Conservation (phyloP, 2,797 vertebrate genomes). For the Vespertilio murinus region DNA sequence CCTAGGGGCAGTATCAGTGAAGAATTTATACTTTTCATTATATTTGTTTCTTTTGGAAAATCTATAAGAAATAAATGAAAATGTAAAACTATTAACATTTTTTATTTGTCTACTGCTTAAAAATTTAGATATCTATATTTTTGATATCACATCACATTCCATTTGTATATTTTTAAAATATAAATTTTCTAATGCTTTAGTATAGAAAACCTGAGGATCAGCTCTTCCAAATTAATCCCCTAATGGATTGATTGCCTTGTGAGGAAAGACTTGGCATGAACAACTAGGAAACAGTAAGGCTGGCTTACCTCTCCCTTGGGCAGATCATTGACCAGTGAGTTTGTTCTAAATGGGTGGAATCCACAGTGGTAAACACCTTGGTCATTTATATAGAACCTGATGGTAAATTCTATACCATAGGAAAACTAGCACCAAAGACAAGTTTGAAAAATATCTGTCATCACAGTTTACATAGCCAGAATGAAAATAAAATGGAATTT, state of each 20-base stretch:
- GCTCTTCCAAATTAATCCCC: neutral
- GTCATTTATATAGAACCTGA: neutral
- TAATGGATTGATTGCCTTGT: neutral
- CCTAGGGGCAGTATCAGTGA: no score
- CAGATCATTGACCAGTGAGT: neutral
- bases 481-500: neutral
- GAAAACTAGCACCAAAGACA: neutral
- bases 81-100: neutral
- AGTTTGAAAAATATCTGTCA: neutral
- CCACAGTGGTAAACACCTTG: neutral
- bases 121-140: neutral
- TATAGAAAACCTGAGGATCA: neutral
- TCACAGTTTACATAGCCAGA: neutral
- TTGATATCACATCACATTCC: neutral
- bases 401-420: neutral
- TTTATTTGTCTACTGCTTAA: neutral
- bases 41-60: constrained; percentile 1
- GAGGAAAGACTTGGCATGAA: neutral
- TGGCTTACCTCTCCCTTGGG: neutral
- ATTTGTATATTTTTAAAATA: neutral
- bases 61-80: neutral
- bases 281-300: neutral
- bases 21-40: neutral
- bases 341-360: neutral
- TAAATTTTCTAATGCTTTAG: neutral